phyloP scores from a whole-genome alignment of 2,797 vertebrate genomes.

The Crenichthys baileyi region DNA sequence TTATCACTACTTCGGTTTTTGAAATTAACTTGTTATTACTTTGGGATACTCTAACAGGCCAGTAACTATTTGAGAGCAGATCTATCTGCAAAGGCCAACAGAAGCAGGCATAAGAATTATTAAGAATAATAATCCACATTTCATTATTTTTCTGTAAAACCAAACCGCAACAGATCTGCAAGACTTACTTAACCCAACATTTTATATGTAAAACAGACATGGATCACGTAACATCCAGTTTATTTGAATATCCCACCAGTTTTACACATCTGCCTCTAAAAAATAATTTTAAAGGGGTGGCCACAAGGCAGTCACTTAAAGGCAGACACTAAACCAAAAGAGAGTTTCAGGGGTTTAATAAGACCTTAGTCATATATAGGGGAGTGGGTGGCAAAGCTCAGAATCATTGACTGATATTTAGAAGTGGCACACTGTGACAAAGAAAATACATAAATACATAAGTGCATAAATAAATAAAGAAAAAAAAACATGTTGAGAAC shows the following conservation, averaged over 20 bases:
- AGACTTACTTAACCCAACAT: background rate
- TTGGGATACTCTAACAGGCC: background rate
- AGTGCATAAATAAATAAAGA: background rate
- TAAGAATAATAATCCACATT: no score
- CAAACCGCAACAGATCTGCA: background rate
- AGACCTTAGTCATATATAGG: background rate
- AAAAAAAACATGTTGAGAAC: background rate
- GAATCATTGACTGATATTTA: background rate
- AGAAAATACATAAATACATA: background rate
- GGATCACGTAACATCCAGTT: no score
- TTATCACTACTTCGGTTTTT: background rate
- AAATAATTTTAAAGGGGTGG: background rate
- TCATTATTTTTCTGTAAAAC: no score
- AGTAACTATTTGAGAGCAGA: background rate
- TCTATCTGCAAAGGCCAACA: background rate
- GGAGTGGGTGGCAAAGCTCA: background rate
- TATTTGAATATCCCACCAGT: constrained; percentile 33
- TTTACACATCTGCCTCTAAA: background rate
- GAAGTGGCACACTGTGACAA: background rate
- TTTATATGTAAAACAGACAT: no score
- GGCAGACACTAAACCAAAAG: background rate
- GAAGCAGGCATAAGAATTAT: background rate
- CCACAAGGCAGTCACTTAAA: background rate
- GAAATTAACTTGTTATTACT: background rate
- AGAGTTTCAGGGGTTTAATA: background rate